Conservation (phyloP, 2,113 vertebrate genomes). For the Crotalus viridis region DNA sequence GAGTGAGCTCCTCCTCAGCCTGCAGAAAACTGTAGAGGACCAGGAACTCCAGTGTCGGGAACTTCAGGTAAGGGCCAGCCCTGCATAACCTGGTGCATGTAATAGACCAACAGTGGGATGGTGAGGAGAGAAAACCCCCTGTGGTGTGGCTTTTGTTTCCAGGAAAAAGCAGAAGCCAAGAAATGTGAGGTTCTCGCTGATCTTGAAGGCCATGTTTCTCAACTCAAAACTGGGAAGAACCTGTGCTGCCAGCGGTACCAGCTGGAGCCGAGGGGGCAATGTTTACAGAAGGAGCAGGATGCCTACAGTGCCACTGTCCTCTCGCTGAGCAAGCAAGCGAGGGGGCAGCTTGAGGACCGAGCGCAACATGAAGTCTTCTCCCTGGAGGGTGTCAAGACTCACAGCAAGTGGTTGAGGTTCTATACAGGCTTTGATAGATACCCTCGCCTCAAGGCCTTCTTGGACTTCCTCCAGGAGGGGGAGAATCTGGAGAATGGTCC, state of each 20-base stretch:
- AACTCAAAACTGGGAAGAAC: constrained; percentile 13
- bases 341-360: not conserved
- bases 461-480: constrained; percentile 41
- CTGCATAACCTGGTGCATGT: not conserved
- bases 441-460: constrained; percentile 35
- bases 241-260: constrained; percentile 18
- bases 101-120: not conserved
- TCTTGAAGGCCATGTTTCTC: not conserved
- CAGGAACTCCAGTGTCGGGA: constrained; percentile 14
- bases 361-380: constrained; percentile 4
- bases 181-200: not conserved
- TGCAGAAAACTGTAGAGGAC: constrained; percentile 5
- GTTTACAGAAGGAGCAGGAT: constrained; percentile 17
- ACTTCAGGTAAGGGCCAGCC: constrained; percentile 26
- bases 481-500: not conserved
- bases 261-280: constrained; percentile 12
- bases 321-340: constrained; percentile 26
- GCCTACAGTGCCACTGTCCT: constrained; percentile 26
- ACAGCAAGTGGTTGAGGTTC: constrained; percentile 45
- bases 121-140: not conserved
- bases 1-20: constrained; percentile 18
- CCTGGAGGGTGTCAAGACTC: constrained; percentile 21
- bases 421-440: constrained; percentile 48
- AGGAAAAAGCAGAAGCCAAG: constrained; percentile 21
- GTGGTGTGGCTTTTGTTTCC: not conserved